Evolutionary conservation across 2,113 vertebrate species (phyloP), one percentile per base, ranked within the genome.

Genomic region (Tetrao urogallus): DNA sequence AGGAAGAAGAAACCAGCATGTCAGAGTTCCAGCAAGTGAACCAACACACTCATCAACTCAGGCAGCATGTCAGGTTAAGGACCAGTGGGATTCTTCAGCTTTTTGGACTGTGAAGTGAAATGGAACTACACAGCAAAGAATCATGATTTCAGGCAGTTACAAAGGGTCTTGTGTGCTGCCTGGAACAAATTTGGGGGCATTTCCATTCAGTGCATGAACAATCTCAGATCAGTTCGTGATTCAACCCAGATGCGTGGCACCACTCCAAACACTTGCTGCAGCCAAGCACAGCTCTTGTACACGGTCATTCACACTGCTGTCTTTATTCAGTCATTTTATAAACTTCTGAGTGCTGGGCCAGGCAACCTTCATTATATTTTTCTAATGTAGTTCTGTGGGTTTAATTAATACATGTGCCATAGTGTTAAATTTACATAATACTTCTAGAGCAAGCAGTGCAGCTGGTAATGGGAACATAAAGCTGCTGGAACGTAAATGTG

Each of bases 281-380:
- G 63, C 54, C 61, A 71, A 88, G 69, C 57, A 32, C 63, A 78
- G 78, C n/a, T 50, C 54, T 34, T 38, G 30, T 11, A 85, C n/a
- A 1, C 0, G 0, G 63, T 11, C 67, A 82, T 32, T 58, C 56
- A 34, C 4, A 0, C 1, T 2, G 60, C 36, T 67, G 47, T 32
- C 66, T 83, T 75, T 50, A 87, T 20, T 45, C 63, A 70, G 77
- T 42, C 56, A 38, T 77, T 86, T 86, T n/a, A 88, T 18, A 64
- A 91, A 75, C 85, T 81, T 69, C 52, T 11, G 57, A 82, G 56
- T 28, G 43, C 47, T 69, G 72, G 61, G 82, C 42, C 88, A 91
- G 20, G 40, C 57, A 83, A 71, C 38, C 20, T 81, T 16, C 40
- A 56, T 78, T 67, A 60, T 10, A 67, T 43, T 71, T 56, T 67